Evolutionary conservation across 2,888 invertebrate species (phyloP), one percentile per base, ranked within the genome.

Genomic region (Aporophyla lueneburgensis): DNA sequence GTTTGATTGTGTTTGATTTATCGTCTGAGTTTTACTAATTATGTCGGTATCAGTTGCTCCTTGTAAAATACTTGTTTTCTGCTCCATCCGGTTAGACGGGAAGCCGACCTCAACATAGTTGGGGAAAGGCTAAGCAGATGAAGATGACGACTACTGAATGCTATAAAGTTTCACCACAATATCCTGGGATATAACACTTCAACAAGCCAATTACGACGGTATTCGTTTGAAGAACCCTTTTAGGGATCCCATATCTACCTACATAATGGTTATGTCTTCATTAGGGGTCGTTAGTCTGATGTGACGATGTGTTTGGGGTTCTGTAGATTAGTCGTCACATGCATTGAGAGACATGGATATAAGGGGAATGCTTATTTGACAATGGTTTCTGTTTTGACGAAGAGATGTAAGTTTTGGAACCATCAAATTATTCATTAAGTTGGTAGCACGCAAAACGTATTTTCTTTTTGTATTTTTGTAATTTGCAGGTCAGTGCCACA

Each of bases 261-360:
- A 43, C 51, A 53, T 76, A 76, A 76, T 46, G 53, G 21, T 72
- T 21, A 59, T 79, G 46, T 14, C 24, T 71, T 59, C 80, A 71
- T 71, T 76, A 71, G 24, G 24, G 51, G 6, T 51, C 59, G 53
- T 79, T 76, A 76, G 24, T 59, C 14, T 24, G 53, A 79, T 21
- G 76, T 59, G 80, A 53, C 59, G 72, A 76, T 53, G 59, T 7
- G 6, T n/a, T 59, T 53, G 33, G 53, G 71, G 59, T 59, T 76
- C 46, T 46, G 16, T 53, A 46, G 21, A 79, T 79, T 59, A 53
- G 79, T 19, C 33, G 43, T 16, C 5, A 74, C 74, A 56, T 10
- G n/a, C 27, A 40, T n/a, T 19, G 14, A 21, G 9, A 21, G 40
- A 43, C 71, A 71, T 56, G 46, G 33, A 21, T 40, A 73, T 16